Evolutionary conservation across 2,797 vertebrate species (phyloP).

Genomic region (Sphenodon punctatus): DNA sequence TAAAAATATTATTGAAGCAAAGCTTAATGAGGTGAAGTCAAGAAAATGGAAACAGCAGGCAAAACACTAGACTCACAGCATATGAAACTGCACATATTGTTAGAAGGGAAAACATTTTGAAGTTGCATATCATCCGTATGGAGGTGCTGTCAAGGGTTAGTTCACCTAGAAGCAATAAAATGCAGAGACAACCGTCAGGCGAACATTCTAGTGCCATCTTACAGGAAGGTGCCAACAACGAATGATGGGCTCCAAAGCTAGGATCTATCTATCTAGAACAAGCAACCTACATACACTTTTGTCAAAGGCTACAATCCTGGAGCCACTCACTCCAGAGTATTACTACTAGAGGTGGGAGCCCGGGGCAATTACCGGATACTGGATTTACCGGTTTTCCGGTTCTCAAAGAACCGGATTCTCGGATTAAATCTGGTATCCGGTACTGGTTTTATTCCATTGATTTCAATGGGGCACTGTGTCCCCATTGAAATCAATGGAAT

Average conservation of each 20-base stretch:
- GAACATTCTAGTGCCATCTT: neutral
- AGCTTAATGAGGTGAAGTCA: neutral
- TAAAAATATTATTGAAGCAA: neutral
- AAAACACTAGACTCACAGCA: neutral
- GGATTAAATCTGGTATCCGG: too few relatives aligned
- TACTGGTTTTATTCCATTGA: too few relatives aligned
- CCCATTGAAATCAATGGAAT: too few relatives aligned
- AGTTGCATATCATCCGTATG: neutral
- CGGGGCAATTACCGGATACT: too few relatives aligned
- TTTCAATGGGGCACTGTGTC: too few relatives aligned
- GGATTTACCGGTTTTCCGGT: too few relatives aligned
- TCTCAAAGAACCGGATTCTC: too few relatives aligned
- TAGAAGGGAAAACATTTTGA: neutral
- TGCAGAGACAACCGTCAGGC: neutral
- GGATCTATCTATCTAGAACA: neutral
- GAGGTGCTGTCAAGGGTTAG: neutral
- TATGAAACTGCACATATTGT: neutral
- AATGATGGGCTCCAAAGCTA: neutral
- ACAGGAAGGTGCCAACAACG: neutral
- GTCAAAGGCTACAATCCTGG: neutral
- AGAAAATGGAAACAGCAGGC: conserved; percentile 7
- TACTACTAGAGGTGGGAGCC: too few relatives aligned
- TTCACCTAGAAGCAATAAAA: neutral
- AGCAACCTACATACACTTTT: neutral
- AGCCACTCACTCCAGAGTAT: too few relatives aligned